Conservation (phyloP, 2,888 invertebrate species). For the Caenorhabditis becei region DNA sequence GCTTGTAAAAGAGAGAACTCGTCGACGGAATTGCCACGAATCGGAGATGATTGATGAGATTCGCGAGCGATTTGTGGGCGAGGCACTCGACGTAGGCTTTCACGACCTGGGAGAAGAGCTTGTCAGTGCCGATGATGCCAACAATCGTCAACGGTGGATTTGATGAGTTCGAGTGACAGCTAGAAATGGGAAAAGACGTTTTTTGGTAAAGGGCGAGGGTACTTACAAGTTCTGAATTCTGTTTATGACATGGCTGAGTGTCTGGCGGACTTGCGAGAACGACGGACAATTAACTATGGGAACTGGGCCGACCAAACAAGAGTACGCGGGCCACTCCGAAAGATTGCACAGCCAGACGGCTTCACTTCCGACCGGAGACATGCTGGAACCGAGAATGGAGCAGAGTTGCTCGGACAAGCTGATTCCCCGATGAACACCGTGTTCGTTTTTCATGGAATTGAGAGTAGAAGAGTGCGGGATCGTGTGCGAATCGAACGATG, state of each 20-base stretch:
- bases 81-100: conserved; percentile 80
- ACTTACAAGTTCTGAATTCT: conserved; percentile 80
- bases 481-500: conserved; percentile 44
- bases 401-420: conserved; percentile 50
- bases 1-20: conserved; percentile 70
- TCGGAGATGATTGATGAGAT: conserved; percentile 79
- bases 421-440: conserved; percentile 45
- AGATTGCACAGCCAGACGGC: conserved; percentile 58
- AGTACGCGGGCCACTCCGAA: conserved; percentile 36
- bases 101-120: conserved; percentile 72
- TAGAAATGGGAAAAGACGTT: conserved; percentile 51
- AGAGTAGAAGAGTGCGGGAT: conserved; percentile 49
- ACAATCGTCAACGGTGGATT: conserved; percentile 75
- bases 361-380: conserved; percentile 42
- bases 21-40: conserved; percentile 78
- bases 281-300: conserved; percentile 72
- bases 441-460: conserved; percentile 49
- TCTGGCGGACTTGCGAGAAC: conserved; percentile 67
- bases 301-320: conserved; percentile 61
- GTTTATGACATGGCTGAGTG: conserved; percentile 72
- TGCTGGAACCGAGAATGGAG: conserved; percentile 41
- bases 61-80: conserved; percentile 78
- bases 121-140: conserved; percentile 79
- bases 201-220: neutral
- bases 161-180: conserved; percentile 80